A percentile compares a stretch with the other conserved stretches of the same genome.
Conservation (phyloP, 2,797 vertebrate genomes). For the Potorous gilbertii region DNA sequence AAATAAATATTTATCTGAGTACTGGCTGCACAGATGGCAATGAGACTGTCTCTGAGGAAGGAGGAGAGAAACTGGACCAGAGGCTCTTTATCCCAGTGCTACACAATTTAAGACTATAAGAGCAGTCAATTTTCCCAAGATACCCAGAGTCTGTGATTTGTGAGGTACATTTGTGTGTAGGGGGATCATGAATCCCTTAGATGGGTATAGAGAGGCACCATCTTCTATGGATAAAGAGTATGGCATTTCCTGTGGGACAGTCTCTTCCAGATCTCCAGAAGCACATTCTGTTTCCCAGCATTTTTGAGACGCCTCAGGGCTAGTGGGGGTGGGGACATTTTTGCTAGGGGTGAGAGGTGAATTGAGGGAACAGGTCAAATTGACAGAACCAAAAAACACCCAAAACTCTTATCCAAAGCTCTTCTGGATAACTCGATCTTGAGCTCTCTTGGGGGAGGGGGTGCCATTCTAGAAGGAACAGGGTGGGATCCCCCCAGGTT, state of each 20-base stretch:
- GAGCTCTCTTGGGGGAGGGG: not conserved
- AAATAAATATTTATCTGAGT: not conserved
- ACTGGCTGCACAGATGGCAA: not conserved
- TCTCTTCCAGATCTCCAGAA: constrained; percentile 78
- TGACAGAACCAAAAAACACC: not conserved
- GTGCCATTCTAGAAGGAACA: not conserved
- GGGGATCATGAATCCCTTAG: constrained; percentile 17
- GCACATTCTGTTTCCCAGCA: constrained; percentile 74
- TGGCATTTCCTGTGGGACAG: constrained; percentile 85
- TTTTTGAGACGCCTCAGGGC: constrained; percentile 62
- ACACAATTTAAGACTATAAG: not conserved
- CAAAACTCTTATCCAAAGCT: not conserved
- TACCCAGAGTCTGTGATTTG: constrained; percentile 11
- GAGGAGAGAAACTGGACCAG: not conserved
- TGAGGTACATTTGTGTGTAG: constrained; percentile 5
- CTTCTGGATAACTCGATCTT: not conserved
- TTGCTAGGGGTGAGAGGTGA: constrained; percentile 55
- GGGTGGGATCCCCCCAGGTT: not conserved
- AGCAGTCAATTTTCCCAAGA: not conserved
- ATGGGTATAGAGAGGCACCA: constrained; percentile 69
- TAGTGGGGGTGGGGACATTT: constrained; percentile 64
- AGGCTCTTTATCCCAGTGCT: fast-evolving
- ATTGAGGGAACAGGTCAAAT: constrained; percentile 38
- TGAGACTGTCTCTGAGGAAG: not conserved
- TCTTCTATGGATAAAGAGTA: constrained; percentile 77